Conservation (phyloP, 2,113 vertebrate species). For the Osmerus eperlanus region DNA sequence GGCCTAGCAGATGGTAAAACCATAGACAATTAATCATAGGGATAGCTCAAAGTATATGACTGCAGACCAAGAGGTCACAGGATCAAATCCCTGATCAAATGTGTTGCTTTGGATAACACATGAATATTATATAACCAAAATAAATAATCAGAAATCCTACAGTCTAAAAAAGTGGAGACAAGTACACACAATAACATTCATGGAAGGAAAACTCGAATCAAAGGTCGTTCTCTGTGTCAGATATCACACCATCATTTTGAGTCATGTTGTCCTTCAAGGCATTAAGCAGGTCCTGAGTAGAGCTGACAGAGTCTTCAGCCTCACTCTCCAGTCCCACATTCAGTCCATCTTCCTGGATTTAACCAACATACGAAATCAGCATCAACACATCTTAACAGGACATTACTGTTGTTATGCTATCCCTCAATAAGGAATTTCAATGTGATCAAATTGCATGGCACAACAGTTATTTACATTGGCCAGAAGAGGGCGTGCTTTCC, state of each 20-base stretch:
- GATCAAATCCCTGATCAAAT: too few relatives aligned
- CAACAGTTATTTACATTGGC: neutral
- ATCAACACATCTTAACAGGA: too few relatives aligned
- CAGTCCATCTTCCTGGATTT: constrained; percentile 52
- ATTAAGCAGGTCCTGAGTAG: constrained; percentile 69
- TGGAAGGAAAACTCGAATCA: neutral
- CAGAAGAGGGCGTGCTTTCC: neutral
- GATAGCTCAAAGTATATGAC: too few relatives aligned
- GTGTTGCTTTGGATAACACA: too few relatives aligned
- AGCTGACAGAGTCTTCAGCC: constrained; percentile 14
- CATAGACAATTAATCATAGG: too few relatives aligned
- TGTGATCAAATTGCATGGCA: neutral
- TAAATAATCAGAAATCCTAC: too few relatives aligned
- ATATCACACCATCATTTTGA: constrained; percentile 65
- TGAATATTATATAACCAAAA: too few relatives aligned
- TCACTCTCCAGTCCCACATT: constrained; percentile 33
- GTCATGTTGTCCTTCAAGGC: constrained; percentile 75
- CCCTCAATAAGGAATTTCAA: neutral
- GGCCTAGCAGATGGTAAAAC: constrained; percentile 61
- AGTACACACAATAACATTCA: neutral
- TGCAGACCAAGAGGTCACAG: too few relatives aligned
- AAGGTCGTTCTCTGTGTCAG: too few relatives aligned
- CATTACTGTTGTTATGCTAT: too few relatives aligned
- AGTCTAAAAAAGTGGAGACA: neutral
- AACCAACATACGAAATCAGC: too few relatives aligned